Conservation (phyloP, 2,113 vertebrate genomes). For the Megaceryle torquata region DNA sequence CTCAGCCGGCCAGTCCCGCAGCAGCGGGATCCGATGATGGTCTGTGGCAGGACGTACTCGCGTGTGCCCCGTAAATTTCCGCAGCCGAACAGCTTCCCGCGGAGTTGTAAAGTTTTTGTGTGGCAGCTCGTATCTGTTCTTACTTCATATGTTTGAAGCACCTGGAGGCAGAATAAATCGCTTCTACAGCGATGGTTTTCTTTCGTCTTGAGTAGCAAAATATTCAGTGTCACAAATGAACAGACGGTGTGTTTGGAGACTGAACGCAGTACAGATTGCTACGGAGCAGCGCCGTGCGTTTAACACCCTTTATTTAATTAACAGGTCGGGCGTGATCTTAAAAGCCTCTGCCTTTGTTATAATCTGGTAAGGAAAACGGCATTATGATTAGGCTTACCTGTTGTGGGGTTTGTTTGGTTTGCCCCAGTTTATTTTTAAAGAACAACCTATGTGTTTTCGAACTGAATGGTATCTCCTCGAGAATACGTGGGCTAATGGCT, state of each 20-base stretch:
- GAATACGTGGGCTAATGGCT: not conserved
- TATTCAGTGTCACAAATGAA: not conserved
- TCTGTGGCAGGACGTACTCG: rapidly evolving
- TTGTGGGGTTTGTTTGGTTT: too few species aligned
- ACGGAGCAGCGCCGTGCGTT: not conserved
- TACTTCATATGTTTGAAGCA: not conserved
- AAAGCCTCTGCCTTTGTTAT: not conserved
- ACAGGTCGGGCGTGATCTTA: not conserved
- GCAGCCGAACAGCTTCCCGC: not conserved
- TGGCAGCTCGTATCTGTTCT: not conserved
- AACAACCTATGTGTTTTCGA: not conserved
- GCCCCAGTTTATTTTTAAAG: not conserved
- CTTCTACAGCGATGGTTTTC: not conserved
- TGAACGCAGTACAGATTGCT: not conserved
- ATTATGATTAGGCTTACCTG: not conserved
- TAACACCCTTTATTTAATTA: not conserved
- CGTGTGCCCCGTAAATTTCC: not conserved
- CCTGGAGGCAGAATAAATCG: not conserved
- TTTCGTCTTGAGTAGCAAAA: not conserved
- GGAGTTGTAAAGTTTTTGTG: not conserved
- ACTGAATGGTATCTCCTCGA: not conserved
- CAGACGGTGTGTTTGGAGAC: not conserved
- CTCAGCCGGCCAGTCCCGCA: not conserved
- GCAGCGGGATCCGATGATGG: not conserved
- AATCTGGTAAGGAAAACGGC: not conserved